Evolutionary conservation across 2,888 invertebrate species (phyloP).

Genomic region (Hydriomena furcata): DNA sequence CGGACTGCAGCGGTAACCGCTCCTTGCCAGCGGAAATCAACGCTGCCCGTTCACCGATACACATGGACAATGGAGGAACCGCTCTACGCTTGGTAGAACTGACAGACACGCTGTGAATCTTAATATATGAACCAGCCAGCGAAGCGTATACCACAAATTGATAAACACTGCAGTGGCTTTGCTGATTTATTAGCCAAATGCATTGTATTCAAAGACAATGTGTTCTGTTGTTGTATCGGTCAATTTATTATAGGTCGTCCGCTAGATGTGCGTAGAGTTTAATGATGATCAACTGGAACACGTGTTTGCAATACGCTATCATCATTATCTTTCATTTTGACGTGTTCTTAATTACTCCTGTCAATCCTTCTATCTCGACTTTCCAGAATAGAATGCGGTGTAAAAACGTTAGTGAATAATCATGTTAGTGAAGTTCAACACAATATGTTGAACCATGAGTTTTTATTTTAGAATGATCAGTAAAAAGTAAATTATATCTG

Average conservation of each 20-base stretch:
- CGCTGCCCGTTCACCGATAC: constrained; percentile 1
- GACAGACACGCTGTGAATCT: neutral
- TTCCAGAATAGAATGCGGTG: constrained; percentile 23
- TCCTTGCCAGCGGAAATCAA: constrained; percentile 7
- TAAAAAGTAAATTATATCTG: constrained; percentile 12
- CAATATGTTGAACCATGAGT: no score
- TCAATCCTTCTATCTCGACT: constrained; percentile 24
- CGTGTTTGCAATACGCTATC: constrained; percentile 25
- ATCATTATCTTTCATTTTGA: constrained; percentile 30
- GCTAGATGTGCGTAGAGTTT: constrained; percentile 20
- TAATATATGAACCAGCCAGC: constrained; percentile 5
- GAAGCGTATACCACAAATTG: constrained; percentile 7
- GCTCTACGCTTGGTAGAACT: constrained; percentile 1
- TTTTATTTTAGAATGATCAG: constrained; percentile 16
- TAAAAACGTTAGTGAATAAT: constrained; percentile 28
- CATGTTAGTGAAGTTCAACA: constrained; percentile 18
- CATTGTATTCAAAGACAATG: constrained; percentile 21
- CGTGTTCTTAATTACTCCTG: constrained; percentile 32
- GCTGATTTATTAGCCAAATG: constrained; percentile 7
- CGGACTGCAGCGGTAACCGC: constrained; percentile 1
- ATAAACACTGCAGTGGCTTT: constrained; percentile 4
- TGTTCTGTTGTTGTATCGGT: constrained; percentile 1
- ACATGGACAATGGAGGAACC: constrained; percentile 5
- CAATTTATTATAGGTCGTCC: constrained; percentile 10
- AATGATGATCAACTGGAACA: constrained; percentile 26